Evolutionary conservation across 2,888 invertebrate species (phyloP), one percentile per base, ranked within the genome.

Genomic region (Dicranocentrus wangi): DNA sequence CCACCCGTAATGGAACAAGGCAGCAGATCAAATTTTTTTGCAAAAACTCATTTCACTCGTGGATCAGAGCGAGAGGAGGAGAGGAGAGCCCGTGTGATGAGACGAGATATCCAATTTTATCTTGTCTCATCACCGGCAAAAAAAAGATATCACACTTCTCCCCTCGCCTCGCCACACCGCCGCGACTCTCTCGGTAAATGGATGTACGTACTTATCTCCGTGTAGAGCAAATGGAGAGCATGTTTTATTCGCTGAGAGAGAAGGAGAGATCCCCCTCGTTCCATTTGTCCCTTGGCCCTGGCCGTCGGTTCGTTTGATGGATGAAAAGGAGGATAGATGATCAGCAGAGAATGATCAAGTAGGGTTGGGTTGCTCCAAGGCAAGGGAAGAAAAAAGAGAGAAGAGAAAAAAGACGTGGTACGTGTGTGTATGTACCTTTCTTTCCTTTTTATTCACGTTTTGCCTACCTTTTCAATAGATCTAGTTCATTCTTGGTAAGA

Each of bases 101-200:
- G 65, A 76, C 55, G 70, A 76, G 76, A 75, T 68, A 82, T 79
- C 78, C 82, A 82, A 82, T 82, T 82, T 82, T 79, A 82, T 82
- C 82, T 78, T 82, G 82, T 82, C 82, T 82, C 82, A 75, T 82
- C 82, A 82, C 72, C 82, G 65, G 66, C 71, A 79, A n/a, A n/a
- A n/a, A n/a, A n/a, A n/a, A 79, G 72, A 77, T 71, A 71, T 71
- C 78, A 78, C 78, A 70, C 70, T 77, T 78, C 43, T 60, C 75
- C 75, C 75, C 75, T 71, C 61, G 39, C 28, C 32, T 32, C 32
- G 66, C 75, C 75, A 65, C 61, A 27, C 28, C 32, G 3, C 32
- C 10, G 15, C 28, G 28, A n/a, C 17, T 61, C 10, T 32, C 21
- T 13, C 60, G 1, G 28, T 28, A n/a, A 27, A 32, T 61, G 5